Evolutionary conservation across 2,888 invertebrate species (phyloP).

Genomic region (Ommatoiulus sabulosus): DNA sequence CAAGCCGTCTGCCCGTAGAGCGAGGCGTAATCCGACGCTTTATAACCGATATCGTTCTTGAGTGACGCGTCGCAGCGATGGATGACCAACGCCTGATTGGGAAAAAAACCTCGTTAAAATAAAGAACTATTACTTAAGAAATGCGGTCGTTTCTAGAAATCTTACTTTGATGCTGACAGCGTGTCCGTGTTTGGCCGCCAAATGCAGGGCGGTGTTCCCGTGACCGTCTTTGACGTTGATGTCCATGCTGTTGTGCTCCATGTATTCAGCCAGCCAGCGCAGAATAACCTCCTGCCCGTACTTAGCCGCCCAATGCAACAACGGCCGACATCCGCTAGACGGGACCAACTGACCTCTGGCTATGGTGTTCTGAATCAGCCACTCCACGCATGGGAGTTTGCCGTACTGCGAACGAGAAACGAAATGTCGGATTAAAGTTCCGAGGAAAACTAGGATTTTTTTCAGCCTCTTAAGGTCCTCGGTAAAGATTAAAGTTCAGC

Average conservation of each 20-base stretch:
- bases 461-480: too few relatives aligned
- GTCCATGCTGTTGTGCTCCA: slow-evolving; percentile 62
- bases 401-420: slow-evolving; percentile 64
- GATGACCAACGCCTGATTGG: slow-evolving; percentile 59
- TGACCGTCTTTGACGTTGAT: slow-evolving; percentile 65
- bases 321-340: slow-evolving; percentile 64
- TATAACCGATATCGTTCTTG: slow-evolving; percentile 65
- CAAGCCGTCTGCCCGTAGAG: slow-evolving; percentile 63
- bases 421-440: neutral
- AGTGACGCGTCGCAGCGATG: slow-evolving; percentile 61
- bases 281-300: slow-evolving; percentile 64
- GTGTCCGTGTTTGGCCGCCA: slow-evolving; percentile 66
- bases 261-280: slow-evolving; percentile 62
- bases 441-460: neutral
- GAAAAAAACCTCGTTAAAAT: neutral
- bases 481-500: neutral
- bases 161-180: slow-evolving; percentile 63
- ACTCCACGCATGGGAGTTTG: slow-evolving; percentile 65
- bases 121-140: neutral
- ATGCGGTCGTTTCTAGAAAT: too few relatives aligned
- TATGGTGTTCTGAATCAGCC: slow-evolving; percentile 66
- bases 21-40: slow-evolving; percentile 64
- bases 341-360: slow-evolving; percentile 64
- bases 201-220: slow-evolving; percentile 66
- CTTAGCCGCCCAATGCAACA: slow-evolving; percentile 67